Evolutionary conservation across 1,140 invertebrate species (phyloP), one percentile per base, ranked within the genome.

Genomic region (Holcopasites calliopsidis): DNA sequence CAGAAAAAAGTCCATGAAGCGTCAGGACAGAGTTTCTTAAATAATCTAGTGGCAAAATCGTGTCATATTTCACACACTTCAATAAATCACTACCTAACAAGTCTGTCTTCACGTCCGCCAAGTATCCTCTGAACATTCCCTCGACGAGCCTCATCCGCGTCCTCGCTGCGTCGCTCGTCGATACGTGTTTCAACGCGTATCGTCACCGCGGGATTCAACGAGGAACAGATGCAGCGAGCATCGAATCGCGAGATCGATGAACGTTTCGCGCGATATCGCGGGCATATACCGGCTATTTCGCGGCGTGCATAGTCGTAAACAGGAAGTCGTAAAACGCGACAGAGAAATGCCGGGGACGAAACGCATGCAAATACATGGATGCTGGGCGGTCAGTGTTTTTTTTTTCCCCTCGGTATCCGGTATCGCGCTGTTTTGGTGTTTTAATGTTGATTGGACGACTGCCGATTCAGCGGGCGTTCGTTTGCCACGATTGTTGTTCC

Each of bases 391-490:
- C 83, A 75, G 79, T 85, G 85, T 85, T 85, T 86, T 83, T 68
- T n/a, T n/a, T n/a, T n/a, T n/a, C n/a, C 42, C 62, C 76, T 76
- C 76, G 70, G 84, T 90, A 87, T 88, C 89, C 88, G 81, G 86
- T 89, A 85, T 89, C 87, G 84, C 86, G 80, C 76, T 13, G n/a
- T 86, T 89, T 90, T 88, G 82, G 82, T 88, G 86, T 90, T 91
- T 90, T 90, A 87, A 90, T 90, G 90, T 90, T 91, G 87, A 91
- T 90, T 91, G 89, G 88, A 90, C 87, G 83, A 90, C 87, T 90
- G 88, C 87, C 88, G 89, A 91, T 90, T 89, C 87, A 89, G 87
- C 87, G 81, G 80, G 80, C 83, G 87, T 88, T 90, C 88, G 86
- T 89, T 90, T 89, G 88, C 85, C 79, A 70, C 85, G 81, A 90